Evolutionary conservation across 2,797 vertebrate species (phyloP).

Genomic region (Cetoscarus ocellatus): DNA sequence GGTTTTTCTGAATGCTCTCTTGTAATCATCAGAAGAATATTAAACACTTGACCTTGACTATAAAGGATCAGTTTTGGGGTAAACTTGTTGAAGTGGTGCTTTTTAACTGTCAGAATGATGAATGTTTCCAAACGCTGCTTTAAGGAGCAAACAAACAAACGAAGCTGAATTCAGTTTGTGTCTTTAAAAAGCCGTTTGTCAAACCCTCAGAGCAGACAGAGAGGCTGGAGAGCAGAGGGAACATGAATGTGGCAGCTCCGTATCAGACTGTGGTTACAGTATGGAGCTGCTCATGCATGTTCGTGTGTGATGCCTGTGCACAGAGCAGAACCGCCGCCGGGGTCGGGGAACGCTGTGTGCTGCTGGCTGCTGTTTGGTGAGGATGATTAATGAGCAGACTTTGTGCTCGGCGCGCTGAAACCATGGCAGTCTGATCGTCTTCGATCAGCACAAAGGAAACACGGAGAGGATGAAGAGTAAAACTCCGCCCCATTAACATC

Average conservation of each 20-base stretch:
- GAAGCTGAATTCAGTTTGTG: neutral
- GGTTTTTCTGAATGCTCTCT: too few species aligned
- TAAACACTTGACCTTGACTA: too few species aligned
- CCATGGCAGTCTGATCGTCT: constrained; percentile 47
- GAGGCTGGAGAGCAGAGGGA: constrained; percentile 14
- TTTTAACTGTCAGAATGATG: constrained; percentile 22
- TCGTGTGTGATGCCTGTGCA: constrained; percentile 28
- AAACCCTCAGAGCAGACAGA: constrained; percentile 23
- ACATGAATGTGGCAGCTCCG: constrained; percentile 28
- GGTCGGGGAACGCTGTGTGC: constrained; percentile 52
- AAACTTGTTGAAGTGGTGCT: too few species aligned
- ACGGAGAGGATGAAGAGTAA: constrained; percentile 34
- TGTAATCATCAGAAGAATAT: too few species aligned
- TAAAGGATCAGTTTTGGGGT: too few species aligned
- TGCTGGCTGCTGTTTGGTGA: constrained; percentile 67
- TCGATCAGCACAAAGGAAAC: constrained; percentile 10
- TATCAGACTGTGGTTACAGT: constrained; percentile 24
- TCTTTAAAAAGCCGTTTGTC: constrained; percentile 32
- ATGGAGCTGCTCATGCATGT: constrained; percentile 25
- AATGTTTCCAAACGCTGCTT: neutral
- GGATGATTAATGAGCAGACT: constrained; percentile 79
- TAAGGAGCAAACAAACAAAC: too few species aligned
- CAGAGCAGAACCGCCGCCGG: constrained; percentile 34
- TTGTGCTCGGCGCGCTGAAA: constrained; percentile 60
- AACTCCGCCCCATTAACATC: constrained; percentile 21